Base-by-base conservation (phyloP, 2,888 invertebrate genomes). In the Anodontia alba region DNA sequence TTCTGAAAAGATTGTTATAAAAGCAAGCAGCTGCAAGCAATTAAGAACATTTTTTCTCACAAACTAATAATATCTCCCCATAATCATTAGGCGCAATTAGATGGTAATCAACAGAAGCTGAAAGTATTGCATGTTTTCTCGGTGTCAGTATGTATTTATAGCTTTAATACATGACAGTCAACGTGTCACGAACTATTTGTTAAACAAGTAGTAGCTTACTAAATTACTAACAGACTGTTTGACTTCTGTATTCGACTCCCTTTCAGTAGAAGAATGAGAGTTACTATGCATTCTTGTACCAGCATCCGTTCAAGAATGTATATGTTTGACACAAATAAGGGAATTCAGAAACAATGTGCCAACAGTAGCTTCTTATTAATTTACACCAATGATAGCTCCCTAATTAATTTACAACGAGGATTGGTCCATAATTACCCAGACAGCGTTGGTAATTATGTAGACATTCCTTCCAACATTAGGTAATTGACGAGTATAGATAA, bases 341-440 rank as follows among this genome's bases (percentile, higher is more conserved):
- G 46, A 12, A 46, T 46, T 46, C 46, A 46, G 46, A 46, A 46
- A 46, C 46, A 46, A 46, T 46, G 46, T 46, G 46, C 46, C 46
- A 46, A 46, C 3, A 17, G 17, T 20, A 20, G 46, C 46, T 46
- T 46, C 46, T 46, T 46, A 46, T 46, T 46, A 46, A 62, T 62
- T 62, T 62, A 33, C 62, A 3, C 33, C 17, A 62, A 62, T 33
- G 62, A 62, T 62, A 10, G 33, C 62, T 62, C 62, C 62, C 62
- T 62, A 33, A 62, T 62, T 62, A 62, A 33, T 62, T 31, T 62
- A 62, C 62, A 12, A 29, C 33, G 33, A 62, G 62, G 62, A 62
- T 62, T 33, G 62, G 62, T 62, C 62, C 62, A 20, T 62, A 62
- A 62, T 62, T 62, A 62, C 62, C 12, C 2, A 62, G 62, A 62